A percentile compares a stretch with the other conserved stretches of the same genome.
These are phyloP conservation scores for Lacanobia wlatinum DNA, from an alignment of 2,888 invertebrate genomes.

Conservation along the genomic window DNA sequence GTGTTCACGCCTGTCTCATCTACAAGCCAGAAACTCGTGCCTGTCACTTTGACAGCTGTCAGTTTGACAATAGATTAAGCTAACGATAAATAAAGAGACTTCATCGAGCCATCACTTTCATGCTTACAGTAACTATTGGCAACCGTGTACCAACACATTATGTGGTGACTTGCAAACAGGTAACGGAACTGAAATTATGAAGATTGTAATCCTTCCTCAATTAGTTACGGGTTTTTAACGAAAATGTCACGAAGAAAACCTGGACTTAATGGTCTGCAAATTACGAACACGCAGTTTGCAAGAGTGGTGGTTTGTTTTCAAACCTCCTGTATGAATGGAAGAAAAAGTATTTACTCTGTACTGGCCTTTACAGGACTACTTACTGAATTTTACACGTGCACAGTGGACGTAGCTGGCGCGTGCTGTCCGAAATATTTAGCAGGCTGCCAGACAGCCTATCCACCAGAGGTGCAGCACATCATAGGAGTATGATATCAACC, in stretches of 20 bases:
- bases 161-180: conserved; percentile 2
- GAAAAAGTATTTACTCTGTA: neutral
- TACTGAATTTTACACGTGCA: no score
- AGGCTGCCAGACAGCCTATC: no score
- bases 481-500: no score
- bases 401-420: no score
- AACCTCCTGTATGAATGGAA: neutral
- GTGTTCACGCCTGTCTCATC: neutral
- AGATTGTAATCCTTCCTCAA: conserved; percentile 9
- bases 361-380: no score
- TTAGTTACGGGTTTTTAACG: neutral
- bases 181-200: conserved; percentile 2
- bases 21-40: neutral
- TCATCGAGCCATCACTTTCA: neutral
- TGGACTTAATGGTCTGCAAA: neutral
- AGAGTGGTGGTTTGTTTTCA: neutral
- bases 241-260: neutral
- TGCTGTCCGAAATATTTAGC: no score
- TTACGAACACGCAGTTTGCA: neutral
- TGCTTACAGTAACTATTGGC: conserved; percentile 28
- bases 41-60: conserved; percentile 9
- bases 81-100: conserved; percentile 25
- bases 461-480: no score
- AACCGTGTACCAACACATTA: conserved; percentile 31
- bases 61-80: conserved; percentile 21